Percentiles rank a stretch among this genome's conserved stretches.
Conservation (phyloP, 2,797 vertebrate species). For the Neostethus bicornis region DNA sequence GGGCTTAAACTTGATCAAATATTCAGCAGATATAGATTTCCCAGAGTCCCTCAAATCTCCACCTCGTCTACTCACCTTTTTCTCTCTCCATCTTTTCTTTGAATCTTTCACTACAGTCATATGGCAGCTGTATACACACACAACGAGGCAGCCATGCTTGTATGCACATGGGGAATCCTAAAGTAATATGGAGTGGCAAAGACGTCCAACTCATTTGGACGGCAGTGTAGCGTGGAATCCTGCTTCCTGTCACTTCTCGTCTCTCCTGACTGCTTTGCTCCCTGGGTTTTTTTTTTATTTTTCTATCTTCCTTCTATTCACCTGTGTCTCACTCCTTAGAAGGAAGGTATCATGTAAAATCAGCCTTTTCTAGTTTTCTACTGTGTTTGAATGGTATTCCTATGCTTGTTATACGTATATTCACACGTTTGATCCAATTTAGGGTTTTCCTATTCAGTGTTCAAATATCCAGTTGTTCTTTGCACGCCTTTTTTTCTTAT, state of each 20-base stretch:
- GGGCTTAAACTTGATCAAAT: constrained; percentile 77
- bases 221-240: constrained; percentile 63
- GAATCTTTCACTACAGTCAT: constrained; percentile 31
- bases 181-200: constrained; percentile 36
- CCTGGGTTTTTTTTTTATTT: constrained; percentile 35
- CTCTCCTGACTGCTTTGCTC: constrained; percentile 56
- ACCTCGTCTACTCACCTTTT: constrained; percentile 55
- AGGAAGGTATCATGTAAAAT: too few species aligned
- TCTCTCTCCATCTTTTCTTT: constrained; percentile 19
- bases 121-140: constrained; percentile 34
- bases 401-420: too few species aligned
- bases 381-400: too few species aligned
- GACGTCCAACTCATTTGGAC: constrained; percentile 62
- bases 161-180: constrained; percentile 51
- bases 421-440: too few species aligned
- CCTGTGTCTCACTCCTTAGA: constrained; percentile 12
- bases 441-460: too few species aligned
- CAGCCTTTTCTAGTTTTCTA: too few species aligned
- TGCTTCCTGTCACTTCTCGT: constrained; percentile 51
- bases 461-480: too few species aligned
- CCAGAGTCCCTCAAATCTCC: constrained; percentile 63
- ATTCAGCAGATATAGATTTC: constrained; percentile 80
- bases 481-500: too few species aligned
- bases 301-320: constrained; percentile 33
- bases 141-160: constrained; percentile 19